Conservation (phyloP, 2,797 vertebrate genomes). For the Tangara arthus region DNA sequence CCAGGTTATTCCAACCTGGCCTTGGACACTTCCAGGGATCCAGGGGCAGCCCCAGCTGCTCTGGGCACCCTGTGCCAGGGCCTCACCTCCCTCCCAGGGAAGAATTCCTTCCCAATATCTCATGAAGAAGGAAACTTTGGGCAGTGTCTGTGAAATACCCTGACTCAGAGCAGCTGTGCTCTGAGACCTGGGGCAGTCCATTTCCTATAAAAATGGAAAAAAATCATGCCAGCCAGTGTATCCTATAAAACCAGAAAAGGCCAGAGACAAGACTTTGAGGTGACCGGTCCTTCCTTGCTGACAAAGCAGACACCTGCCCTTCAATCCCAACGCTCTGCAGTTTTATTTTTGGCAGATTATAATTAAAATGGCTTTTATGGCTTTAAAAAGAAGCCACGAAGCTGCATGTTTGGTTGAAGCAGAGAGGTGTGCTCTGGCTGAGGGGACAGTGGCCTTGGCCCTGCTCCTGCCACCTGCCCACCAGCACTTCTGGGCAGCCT, state of each 20-base stretch:
- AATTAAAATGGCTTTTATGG: slow-evolving; percentile 4
- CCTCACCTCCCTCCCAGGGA: background rate
- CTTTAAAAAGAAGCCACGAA: slow-evolving; percentile 29
- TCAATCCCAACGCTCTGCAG: background rate
- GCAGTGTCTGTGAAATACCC: background rate
- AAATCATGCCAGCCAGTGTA: background rate
- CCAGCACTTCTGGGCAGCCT: background rate
- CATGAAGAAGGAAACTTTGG: background rate
- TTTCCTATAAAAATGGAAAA: background rate
- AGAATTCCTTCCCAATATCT: background rate
- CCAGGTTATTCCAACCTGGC: background rate
- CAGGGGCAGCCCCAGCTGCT: background rate
- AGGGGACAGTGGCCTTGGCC: background rate
- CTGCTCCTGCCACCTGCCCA: background rate
- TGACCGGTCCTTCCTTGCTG: background rate
- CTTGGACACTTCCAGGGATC: background rate
- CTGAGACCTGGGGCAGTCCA: background rate
- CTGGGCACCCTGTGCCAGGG: background rate
- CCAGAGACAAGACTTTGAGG: background rate
- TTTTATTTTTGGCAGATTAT: slow-evolving; percentile 36
- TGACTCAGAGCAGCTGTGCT: background rate
- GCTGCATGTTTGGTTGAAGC: background rate
- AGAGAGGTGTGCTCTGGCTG: background rate
- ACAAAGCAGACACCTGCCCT: background rate
- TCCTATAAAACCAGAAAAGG: background rate